Evolutionary conservation across 1,140 invertebrate species (phyloP), one percentile per base, ranked within the genome.

Genomic region (Conopomorpha cramerella): DNA sequence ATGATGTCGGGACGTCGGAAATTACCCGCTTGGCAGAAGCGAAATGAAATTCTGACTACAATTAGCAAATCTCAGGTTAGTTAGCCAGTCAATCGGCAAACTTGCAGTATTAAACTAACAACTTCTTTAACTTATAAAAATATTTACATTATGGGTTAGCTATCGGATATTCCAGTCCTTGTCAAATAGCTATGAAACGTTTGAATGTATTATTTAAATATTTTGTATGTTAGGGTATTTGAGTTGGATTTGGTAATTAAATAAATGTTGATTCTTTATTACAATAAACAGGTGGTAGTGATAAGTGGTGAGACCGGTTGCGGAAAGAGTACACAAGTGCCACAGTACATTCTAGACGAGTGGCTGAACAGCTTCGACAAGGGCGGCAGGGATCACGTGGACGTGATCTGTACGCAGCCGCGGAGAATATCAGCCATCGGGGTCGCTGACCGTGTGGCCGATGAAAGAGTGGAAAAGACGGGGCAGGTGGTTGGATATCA

Each of bases 391-490:
- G 48, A 74, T 8, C 81, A 89, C 46, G 84, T 89, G 23, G 88
- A 91, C 57, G 92, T 98, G 41, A 81, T 97, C 28, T 95, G 93
- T 48, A 97, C 95, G 0, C 94, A 98, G 62, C 95, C 96, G 0
- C 81, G 95, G 34, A 81, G 94, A 44, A 88, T 99, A 51, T 93
- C 95, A 15, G 94, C 95, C 11, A 89, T 96, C 43, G 91, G 92
- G 30, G 89, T 98, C 1, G 92, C 95, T 1, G 90, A 95, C 53
- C 81, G 94, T 46, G 93, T 98, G 0, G 88, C 92, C 1, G 77
- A 87, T n/a, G 95, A 98, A 76, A 80, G 92, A 41, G 58, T 86
- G 19, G 93, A 93, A 81, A 82, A 83, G 60, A 77, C 95, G 40
- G 95, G 86, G 84, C 72, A 81, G 87, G 72, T 77, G 47, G 55